These are phyloP conservation scores for Clarias laeviceps DNA, from an alignment of 2,797 vertebrate genomes.

Conservation along the genomic window DNA sequence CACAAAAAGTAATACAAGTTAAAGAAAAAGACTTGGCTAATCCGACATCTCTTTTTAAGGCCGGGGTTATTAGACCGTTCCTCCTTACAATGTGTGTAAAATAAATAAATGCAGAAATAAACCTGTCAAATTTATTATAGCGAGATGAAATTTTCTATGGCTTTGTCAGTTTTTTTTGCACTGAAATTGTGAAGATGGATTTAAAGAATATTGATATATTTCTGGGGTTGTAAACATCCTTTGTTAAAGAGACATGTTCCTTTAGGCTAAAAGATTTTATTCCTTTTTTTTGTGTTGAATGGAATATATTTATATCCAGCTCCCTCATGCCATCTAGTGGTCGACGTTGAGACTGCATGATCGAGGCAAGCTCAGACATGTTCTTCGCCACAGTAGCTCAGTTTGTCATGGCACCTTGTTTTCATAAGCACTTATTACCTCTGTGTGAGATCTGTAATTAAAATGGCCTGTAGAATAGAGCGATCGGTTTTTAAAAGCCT, in stretches of 20 bases:
- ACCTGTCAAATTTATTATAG: background rate
- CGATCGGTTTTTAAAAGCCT: background rate
- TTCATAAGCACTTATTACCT: background rate
- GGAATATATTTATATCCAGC: constrained; percentile 44
- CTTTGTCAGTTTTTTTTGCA: background rate
- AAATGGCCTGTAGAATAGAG: background rate
- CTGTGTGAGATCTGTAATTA: background rate
- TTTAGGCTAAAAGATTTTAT: background rate
- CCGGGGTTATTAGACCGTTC: background rate
- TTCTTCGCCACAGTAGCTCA: background rate
- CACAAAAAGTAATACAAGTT: too few species aligned
- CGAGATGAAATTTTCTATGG: background rate
- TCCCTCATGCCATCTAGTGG: constrained; percentile 70
- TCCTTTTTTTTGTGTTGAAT: background rate
- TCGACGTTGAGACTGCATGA: constrained; percentile 40
- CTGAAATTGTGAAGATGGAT: background rate
- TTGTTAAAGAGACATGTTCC: background rate
- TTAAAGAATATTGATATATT: background rate
- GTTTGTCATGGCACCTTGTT: background rate
- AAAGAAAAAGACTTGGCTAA: background rate
- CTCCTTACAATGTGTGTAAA: background rate
- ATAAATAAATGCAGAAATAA: background rate
- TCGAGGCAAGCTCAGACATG: constrained; percentile 1
- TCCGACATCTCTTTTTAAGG: background rate
- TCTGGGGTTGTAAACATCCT: too few species aligned